Percentiles rank a stretch among this genome's conserved stretches.
phyloP scores from a whole-genome alignment of 37 sponge, comb jelly and placozoan species.

The Mnemiopsis leidyi region DNA sequence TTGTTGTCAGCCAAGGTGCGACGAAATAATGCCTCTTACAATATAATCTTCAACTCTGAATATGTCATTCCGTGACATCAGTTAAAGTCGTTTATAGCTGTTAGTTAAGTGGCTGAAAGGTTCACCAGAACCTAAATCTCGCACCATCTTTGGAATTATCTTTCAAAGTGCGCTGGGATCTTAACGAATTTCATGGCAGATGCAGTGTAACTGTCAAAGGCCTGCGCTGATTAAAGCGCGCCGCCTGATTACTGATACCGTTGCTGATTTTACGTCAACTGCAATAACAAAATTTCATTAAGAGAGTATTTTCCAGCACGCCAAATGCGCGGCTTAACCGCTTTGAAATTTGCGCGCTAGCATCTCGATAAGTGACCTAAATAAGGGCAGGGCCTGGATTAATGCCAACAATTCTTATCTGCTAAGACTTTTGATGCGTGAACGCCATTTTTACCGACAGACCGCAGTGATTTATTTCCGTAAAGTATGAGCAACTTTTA shows the following conservation, averaged over 20 bases:
- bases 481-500: too few relatives aligned
- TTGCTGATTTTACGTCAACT: neutral
- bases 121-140: neutral
- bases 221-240: neutral
- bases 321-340: neutral
- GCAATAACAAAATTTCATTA: neutral
- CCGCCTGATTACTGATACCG: too few relatives aligned
- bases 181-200: neutral
- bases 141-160: neutral
- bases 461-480: too few relatives aligned
- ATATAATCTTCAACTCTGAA: too few relatives aligned
- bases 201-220: neutral
- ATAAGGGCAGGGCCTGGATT: neutral
- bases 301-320: neutral
- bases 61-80: too few relatives aligned
- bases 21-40: too few relatives aligned
- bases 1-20: too few relatives aligned
- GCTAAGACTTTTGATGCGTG: too few relatives aligned
- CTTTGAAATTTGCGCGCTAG: neutral
- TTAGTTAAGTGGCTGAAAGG: too few relatives aligned
- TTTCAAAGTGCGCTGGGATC: neutral
- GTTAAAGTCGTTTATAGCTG: too few relatives aligned
- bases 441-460: too few relatives aligned
- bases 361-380: neutral
- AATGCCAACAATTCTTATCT: neutral